Evolutionary conservation across 2,888 invertebrate genomes (phyloP).

Genomic region (Gymnocheta viridis): DNA sequence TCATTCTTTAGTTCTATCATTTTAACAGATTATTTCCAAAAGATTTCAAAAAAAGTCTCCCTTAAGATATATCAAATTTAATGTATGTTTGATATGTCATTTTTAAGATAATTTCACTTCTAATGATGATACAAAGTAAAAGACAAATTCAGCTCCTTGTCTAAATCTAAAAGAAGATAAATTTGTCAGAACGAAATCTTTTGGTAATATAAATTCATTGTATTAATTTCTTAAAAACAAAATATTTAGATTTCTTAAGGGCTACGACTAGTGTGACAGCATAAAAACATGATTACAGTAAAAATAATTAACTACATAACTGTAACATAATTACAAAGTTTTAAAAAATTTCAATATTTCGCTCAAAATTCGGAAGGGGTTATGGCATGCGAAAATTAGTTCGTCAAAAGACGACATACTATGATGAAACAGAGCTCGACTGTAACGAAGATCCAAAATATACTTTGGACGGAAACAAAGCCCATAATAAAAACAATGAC

Average conservation of each 20-base stretch:
- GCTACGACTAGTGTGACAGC: neutral
- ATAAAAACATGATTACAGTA: neutral
- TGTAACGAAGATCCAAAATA: too few species aligned
- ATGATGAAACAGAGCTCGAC: too few species aligned
- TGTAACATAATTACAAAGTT: neutral
- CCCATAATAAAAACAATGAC: too few species aligned
- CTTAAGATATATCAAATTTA: neutral
- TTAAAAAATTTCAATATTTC: neutral
- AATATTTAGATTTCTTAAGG: neutral
- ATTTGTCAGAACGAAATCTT: neutral
- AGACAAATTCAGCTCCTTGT: too few species aligned
- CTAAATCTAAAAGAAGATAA: neutral
- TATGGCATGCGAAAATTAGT: too few species aligned
- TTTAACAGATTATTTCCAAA: neutral
- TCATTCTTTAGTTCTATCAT: conserved; percentile 26
- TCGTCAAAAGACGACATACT: too few species aligned
- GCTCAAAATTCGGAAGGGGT: too few species aligned
- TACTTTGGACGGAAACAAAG: too few species aligned
- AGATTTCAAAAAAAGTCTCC: neutral
- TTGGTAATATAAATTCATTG: neutral
- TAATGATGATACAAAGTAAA: too few species aligned
- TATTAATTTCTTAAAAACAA: neutral
- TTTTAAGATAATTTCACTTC: too few species aligned
- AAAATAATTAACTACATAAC: neutral
- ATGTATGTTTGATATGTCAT: too few species aligned